These are phyloP conservation scores for Drosophila testacea DNA, from an alignment of 2,888 invertebrate genomes.

Conservation along the genomic window DNA sequence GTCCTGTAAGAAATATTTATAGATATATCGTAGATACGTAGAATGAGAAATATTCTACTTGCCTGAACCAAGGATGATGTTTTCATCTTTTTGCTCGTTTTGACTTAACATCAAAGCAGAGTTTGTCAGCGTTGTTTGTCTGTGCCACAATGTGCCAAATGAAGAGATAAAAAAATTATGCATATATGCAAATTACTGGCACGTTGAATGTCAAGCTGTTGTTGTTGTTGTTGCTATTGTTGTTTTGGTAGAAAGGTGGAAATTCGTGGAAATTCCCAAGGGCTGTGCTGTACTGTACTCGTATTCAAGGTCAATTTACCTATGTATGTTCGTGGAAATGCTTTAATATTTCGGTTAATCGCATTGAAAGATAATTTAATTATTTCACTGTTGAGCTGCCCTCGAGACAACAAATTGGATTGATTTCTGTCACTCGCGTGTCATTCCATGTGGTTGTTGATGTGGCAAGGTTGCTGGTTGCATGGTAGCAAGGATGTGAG, in stretches of 20 bases:
- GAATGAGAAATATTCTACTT: no score
- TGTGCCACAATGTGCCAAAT: slow-evolving; percentile 23
- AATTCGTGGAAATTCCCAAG: neutral
- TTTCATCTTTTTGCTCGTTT: neutral
- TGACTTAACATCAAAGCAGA: slow-evolving; percentile 16
- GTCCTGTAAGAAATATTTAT: no score
- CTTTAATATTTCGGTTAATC: slow-evolving; percentile 21
- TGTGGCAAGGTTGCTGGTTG: slow-evolving; percentile 1
- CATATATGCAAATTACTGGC: slow-evolving; percentile 37
- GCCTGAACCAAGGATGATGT: neutral
- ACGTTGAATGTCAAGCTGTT: slow-evolving; percentile 20
- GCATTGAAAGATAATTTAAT: slow-evolving; percentile 31
- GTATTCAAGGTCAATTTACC: slow-evolving; percentile 28
- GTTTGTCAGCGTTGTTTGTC: slow-evolving; percentile 20
- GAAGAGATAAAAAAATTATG: slow-evolving; percentile 32
- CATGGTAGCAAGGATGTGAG: neutral
- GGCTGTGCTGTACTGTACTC: slow-evolving; percentile 1
- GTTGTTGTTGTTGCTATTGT: neutral
- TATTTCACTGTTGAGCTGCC: slow-evolving; percentile 21
- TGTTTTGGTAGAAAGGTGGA: neutral
- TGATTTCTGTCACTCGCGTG: slow-evolving; percentile 36
- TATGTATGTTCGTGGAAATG: slow-evolving; percentile 1
- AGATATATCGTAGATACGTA: no score
- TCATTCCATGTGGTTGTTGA: slow-evolving; percentile 2
- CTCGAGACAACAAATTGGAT: slow-evolving; percentile 37